Conservation (phyloP, 2,113 vertebrate genomes). For the Ranitomeya variabilis region DNA sequence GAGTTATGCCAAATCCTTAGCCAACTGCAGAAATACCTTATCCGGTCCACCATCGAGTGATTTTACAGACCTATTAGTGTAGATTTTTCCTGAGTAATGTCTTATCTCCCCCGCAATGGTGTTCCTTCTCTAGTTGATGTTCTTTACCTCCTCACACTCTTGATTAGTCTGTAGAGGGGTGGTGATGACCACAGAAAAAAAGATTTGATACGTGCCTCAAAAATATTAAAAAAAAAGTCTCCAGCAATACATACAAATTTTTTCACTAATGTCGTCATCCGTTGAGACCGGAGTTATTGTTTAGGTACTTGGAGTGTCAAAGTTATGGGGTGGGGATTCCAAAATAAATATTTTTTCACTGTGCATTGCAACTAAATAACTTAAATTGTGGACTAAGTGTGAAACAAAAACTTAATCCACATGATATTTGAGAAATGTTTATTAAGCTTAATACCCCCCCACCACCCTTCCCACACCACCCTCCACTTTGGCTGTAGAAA, state of each 20-base stretch:
- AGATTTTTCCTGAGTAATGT: too few relatives aligned
- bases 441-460: neutral
- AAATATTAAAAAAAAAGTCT: too few relatives aligned
- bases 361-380: neutral
- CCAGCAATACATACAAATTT: neutral
- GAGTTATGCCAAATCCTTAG: neutral
- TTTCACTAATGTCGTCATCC: neutral
- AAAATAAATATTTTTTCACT: neutral
- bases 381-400: neutral
- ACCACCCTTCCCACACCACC: neutral
- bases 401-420: conserved; percentile 20
- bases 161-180: too few relatives aligned
- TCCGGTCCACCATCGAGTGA: too few relatives aligned
- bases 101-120: too few relatives aligned
- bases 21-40: neutral
- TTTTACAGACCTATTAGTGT: too few relatives aligned
- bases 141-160: too few relatives aligned
- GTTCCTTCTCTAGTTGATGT: too few relatives aligned
- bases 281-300: neutral
- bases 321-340: neutral
- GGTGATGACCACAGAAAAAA: too few relatives aligned
- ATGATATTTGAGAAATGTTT: neutral
- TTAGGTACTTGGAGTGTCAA: neutral
- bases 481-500: neutral
- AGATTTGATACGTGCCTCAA: too few relatives aligned